Evolutionary conservation across 2,113 vertebrate genomes (phyloP), one percentile per base, ranked within the genome.

Genomic region (Menidia beryllina): DNA sequence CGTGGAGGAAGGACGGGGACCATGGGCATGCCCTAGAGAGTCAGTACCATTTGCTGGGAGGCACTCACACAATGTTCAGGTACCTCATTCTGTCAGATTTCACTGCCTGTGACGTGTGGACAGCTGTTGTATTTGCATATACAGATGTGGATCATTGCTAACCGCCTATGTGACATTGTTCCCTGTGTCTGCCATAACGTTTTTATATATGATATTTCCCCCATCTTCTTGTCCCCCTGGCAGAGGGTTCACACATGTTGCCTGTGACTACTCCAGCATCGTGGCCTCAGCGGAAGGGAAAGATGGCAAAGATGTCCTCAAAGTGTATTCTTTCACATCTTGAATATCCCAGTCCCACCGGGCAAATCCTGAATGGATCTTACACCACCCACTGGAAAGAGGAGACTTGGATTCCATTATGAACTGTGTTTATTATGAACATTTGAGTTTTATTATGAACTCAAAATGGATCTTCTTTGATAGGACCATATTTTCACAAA

Each of bases 251-350:
- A 92, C 89, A 10, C 72, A 82, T 3, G 88, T 94, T 14, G 78
- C 79, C 50, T 93, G 93, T 72, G 93, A 94, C 75, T 93, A 91
- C 79, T 88, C 90, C 39, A 94, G 92, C 69, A 91, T 94, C 1
- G 91, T 93, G 55, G 94, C 79, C 23, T 90, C 89, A 0, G 85
- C 85, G 9, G 88, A 93, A 55, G 88, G 86, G 2, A 75, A 76
- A 2, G 64, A 93, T 21, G 92, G 92, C 15, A 92, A 89, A 54
- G 94, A 94, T 7, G 86, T 91, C 56, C 71, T 94, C 47, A 94
- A 94, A 75, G 91, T 84, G 0, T 94, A 94, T 55, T 75, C 83
- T 20, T 94, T 94, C 71, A 89, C 85, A 45, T 82, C 81, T 13
- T 94, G 83, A 93, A 36, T 13, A 8, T 34, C 47, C 25, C 25